Evolutionary conservation across 1,140 invertebrate species (phyloP).

Genomic region (Neoseiulus cucumeris): DNA sequence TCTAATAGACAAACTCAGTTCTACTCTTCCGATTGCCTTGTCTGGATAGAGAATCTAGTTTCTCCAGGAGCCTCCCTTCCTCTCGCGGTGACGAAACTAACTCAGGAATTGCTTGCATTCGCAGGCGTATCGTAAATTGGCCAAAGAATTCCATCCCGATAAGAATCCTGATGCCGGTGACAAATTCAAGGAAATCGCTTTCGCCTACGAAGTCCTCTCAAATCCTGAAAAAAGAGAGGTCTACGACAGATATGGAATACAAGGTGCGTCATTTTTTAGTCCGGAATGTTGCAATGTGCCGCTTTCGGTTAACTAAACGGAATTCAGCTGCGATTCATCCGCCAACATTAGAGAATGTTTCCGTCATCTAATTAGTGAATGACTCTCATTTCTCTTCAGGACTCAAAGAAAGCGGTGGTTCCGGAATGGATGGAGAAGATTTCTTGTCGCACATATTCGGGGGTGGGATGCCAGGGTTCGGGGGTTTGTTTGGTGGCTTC

Average conservation of each 20-base stretch:
- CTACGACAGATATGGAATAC: constrained; percentile 54
- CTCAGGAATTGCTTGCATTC: neutral
- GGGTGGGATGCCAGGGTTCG: constrained; percentile 30
- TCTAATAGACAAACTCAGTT: too few species aligned
- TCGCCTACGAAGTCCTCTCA: constrained; percentile 62
- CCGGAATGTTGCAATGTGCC: too few species aligned
- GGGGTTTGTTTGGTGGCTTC: constrained; percentile 27
- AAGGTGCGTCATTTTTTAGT: constrained; percentile 32
- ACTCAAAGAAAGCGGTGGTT: constrained; percentile 27
- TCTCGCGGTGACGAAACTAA: too few species aligned
- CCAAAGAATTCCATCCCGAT: constrained; percentile 69
- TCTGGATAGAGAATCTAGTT: too few species aligned
- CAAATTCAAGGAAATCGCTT: constrained; percentile 64
- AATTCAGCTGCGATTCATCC: neutral
- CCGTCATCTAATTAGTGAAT: neutral
- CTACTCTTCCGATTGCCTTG: too few species aligned
- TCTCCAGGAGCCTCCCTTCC: too few species aligned
- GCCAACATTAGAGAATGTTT: neutral
- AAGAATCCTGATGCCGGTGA: constrained; percentile 58
- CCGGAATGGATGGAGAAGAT: constrained; percentile 32
- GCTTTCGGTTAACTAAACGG: too few species aligned
- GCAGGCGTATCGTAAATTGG: constrained; percentile 58
- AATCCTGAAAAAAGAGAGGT: constrained; percentile 36
- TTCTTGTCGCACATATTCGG: constrained; percentile 43
- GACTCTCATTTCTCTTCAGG: neutral